phyloP scores from a whole-genome alignment of 1,140 invertebrate species.

The Halictus rubicundus region DNA sequence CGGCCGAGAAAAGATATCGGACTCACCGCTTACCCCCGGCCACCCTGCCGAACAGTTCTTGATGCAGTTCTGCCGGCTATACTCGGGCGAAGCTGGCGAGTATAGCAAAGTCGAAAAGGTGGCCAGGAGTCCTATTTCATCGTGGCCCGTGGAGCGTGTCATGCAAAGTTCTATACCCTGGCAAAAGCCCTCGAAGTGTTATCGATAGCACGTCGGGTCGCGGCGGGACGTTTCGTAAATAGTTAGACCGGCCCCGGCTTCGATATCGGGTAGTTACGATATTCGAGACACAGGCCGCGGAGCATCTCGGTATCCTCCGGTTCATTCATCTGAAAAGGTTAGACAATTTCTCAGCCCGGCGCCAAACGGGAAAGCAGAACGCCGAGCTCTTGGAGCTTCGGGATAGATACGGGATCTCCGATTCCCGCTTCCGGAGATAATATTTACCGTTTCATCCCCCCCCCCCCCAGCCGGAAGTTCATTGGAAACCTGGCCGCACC shows the following conservation, averaged over 20 bases:
- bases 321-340: constrained; percentile 33
- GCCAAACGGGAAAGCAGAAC: neutral
- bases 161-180: constrained; percentile 50
- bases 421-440: neutral
- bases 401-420: constrained; percentile 3
- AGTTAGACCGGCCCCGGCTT: neutral
- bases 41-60: constrained; percentile 32
- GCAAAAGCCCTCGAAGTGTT: constrained; percentile 37
- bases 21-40: neutral
- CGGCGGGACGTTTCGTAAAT: constrained; percentile 47
- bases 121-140: constrained; percentile 52
- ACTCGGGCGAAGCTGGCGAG: constrained; percentile 28
- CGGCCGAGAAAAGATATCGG: constrained; percentile 38
- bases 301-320: constrained; percentile 37
- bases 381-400: neutral
- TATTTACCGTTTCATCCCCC: neutral
- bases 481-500: neutral
- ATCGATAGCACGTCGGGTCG: constrained; percentile 53
- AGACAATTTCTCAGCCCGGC: constrained; percentile 34
- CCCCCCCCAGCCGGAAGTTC: neutral
- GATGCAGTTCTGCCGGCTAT: constrained; percentile 50
- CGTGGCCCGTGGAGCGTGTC: constrained; percentile 43
- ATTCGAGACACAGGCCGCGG: constrained; percentile 42
- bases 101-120: constrained; percentile 54
- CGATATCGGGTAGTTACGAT: constrained; percentile 12